Evolutionary conservation across 92 coral and sea anemone species (phyloP), one percentile per base, ranked within the genome.

Genomic region (Porites divaricata): DNA sequence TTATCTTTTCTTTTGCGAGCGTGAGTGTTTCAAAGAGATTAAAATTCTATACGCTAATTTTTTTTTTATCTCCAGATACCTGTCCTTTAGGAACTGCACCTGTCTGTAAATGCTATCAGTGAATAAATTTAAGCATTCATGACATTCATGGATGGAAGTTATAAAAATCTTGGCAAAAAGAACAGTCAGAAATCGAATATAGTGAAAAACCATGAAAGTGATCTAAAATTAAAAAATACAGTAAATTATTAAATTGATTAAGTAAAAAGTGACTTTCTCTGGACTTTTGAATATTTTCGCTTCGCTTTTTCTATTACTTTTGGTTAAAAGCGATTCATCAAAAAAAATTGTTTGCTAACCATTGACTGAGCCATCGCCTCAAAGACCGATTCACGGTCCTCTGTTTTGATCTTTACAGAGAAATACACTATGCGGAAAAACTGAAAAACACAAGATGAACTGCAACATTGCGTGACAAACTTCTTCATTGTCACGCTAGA

Each of bases 51-150:
- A 35, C 45, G 45, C 45, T 35, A 35, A 35, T 35, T 35, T 35
- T 35, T 6, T 35, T 35, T 35, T 35, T 35, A 35, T 35, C 45
- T 35, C 4, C 45, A 35, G 45, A 35, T 35, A 35, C 45, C 45
- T 35, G 45, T 35, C 45, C 45, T 35, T 35, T 35, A 35, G 61
- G 17, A 62, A 63, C 23, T 77, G 9, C 81, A 77, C 81, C 70
- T 77, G 81, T 77, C 53, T 45, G 15, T 7, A 20, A 77, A 45
- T 57, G 48, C 59, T 57, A 2, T 57, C 2, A 26, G 78, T 72
- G 77, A 72, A 72, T 72, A 72, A 72, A 72, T 72, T 72, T 72
- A 23, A 72, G 77, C 52, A 48, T 71, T 19, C 65, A 16, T 15
- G n/a, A 61, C 65, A 17, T 12, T 12, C 14, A 57, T 12, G 17